Evolutionary conservation across 2,113 vertebrate species (phyloP).

Genomic region (Rattus rattus): DNA sequence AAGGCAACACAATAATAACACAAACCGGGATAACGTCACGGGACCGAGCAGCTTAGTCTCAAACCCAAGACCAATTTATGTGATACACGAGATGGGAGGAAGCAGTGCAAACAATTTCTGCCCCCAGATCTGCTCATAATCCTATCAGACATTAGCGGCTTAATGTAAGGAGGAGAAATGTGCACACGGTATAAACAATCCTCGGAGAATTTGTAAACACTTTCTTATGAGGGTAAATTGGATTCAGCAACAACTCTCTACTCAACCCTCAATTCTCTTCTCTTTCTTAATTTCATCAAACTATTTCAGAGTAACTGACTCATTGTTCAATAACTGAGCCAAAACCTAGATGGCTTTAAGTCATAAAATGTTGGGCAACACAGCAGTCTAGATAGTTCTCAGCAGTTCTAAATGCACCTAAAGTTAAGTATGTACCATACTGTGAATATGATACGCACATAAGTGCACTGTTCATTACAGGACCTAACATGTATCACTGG

Average conservation of each 20-base stretch:
- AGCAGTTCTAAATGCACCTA: conserved; percentile 7
- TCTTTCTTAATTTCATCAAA: neutral
- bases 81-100: conserved; percentile 54
- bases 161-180: conserved; percentile 11
- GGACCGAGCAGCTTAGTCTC: conserved; percentile 29
- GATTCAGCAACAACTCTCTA: conserved; percentile 4
- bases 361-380: neutral
- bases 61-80: conserved; percentile 27
- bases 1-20: conserved; percentile 74
- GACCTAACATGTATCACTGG: conserved; percentile 19
- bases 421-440: neutral
- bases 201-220: neutral
- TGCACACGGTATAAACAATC: neutral
- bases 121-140: neutral
- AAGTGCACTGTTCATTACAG: neutral
- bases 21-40: conserved; percentile 43
- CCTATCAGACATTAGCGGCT: neutral
- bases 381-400: neutral
- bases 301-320: conserved; percentile 18
- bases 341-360: conserved; percentile 3
- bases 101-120: conserved; percentile 45
- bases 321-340: neutral
- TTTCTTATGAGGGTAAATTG: neutral
- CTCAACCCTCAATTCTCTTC: neutral
- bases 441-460: neutral